Percentiles rank a stretch among this genome's conserved stretches.
Conservation (phyloP, 64 coral and sea anemone species). For the Exaiptasia diaphana region DNA sequence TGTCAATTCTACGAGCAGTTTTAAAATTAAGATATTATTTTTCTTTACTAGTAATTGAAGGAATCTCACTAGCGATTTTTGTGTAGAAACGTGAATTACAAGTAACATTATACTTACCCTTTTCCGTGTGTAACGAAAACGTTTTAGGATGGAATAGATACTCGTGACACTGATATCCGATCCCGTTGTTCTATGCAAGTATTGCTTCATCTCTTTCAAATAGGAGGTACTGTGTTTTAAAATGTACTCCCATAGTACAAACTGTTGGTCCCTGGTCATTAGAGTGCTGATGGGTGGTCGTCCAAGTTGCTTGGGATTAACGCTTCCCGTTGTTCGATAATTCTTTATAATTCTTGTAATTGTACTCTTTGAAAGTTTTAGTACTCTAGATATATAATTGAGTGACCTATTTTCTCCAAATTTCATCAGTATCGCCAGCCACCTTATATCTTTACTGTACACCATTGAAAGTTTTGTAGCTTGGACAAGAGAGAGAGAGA, state of each 20-base stretch:
- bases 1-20: too few species aligned
- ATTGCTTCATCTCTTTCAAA: not conserved
- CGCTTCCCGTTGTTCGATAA: not conserved
- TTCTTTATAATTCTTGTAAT: not conserved
- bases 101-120: too few species aligned
- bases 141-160: not conserved
- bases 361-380: not conserved
- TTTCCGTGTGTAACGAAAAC: not conserved
- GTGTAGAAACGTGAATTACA: too few species aligned
- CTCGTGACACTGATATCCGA: not conserved
- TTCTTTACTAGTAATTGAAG: too few species aligned
- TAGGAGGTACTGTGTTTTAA: not conserved
- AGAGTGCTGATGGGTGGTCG: not conserved
- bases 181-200: not conserved
- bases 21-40: too few species aligned
- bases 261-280: not conserved
- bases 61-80: too few species aligned
- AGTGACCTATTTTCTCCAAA: too few species aligned
- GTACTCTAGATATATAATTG: too few species aligned
- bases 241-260: not conserved
- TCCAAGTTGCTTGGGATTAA: not conserved
- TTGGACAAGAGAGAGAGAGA: too few species aligned
- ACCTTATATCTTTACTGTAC: too few species aligned
- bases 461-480: too few species aligned
- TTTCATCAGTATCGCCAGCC: too few species aligned